phyloP scores from a whole-genome alignment of 2,888 invertebrate genomes.

The Protodeltote pygarga region DNA sequence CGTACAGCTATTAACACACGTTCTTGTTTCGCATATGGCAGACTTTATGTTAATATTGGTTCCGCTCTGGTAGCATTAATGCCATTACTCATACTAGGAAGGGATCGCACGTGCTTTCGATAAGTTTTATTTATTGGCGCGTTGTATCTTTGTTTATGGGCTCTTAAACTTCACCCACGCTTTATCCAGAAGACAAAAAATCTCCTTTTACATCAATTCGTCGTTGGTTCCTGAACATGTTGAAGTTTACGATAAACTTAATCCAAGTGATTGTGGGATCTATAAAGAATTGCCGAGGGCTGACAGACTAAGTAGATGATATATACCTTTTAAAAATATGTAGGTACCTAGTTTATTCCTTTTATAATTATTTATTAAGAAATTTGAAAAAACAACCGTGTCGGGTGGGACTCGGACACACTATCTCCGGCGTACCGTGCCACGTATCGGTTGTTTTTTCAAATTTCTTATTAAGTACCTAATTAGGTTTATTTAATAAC shows the following conservation, averaged over 20 bases:
- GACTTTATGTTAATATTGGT: conserved; percentile 37
- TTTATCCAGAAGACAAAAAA: conserved; percentile 30
- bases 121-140: conserved; percentile 48
- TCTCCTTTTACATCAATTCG: conserved; percentile 22
- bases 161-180: conserved; percentile 43
- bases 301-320: not conserved
- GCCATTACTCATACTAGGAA: conserved; percentile 47
- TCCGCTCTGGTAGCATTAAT: conserved; percentile 11
- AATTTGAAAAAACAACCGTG: too few relatives aligned
- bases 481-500: too few relatives aligned
- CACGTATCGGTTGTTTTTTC: too few relatives aligned
- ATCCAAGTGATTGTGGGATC: conserved; percentile 1
- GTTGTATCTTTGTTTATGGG: conserved; percentile 36
- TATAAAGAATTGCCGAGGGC: not conserved
- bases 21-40: conserved; percentile 28
- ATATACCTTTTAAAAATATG: too few relatives aligned
- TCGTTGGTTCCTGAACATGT: conserved; percentile 25
- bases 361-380: too few relatives aligned
- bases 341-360: too few relatives aligned
- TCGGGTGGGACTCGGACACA: too few relatives aligned
- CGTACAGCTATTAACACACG: conserved; percentile 25
- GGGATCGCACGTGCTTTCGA: conserved; percentile 39
- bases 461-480: too few relatives aligned
- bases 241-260: conserved; percentile 20
- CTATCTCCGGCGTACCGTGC: too few relatives aligned